Evolutionary conservation across 2,888 invertebrate species (phyloP).

Genomic region (Acanthacorydalis orientalis): DNA sequence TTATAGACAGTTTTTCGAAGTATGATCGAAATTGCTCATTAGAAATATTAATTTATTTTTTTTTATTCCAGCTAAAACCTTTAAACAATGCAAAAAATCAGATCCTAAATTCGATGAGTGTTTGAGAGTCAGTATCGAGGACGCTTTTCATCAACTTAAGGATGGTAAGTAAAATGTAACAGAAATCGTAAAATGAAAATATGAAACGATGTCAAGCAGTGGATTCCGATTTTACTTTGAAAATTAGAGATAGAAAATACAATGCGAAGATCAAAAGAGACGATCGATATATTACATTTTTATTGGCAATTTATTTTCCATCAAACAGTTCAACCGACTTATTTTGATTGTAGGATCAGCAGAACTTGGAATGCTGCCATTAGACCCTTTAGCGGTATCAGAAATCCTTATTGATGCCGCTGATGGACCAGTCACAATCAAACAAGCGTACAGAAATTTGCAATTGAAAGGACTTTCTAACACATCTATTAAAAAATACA

Average conservation of each 20-base stretch:
- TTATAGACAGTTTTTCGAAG: too few relatives aligned
- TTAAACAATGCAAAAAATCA: constrained; percentile 35
- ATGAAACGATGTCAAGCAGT: too few relatives aligned
- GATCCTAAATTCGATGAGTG: constrained; percentile 39
- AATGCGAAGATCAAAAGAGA: not conserved
- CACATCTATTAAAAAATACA: constrained; percentile 38
- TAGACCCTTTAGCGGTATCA: constrained; percentile 26
- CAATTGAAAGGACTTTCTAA: constrained; percentile 47
- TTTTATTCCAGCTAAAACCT: constrained; percentile 14
- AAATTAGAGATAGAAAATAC: not conserved
- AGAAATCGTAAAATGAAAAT: too few relatives aligned
- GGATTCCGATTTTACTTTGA: too few relatives aligned
- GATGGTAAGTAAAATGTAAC: constrained; percentile 28
- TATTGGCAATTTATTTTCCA: not conserved
- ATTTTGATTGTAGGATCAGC: constrained; percentile 18
- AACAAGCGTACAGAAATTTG: constrained; percentile 48
- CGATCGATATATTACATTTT: not conserved
- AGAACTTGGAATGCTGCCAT: constrained; percentile 20
- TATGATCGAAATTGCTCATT: too few relatives aligned
- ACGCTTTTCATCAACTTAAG: constrained; percentile 36
- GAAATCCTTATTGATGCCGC: constrained; percentile 29
- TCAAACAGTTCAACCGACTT: not conserved
- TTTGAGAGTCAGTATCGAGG: constrained; percentile 34
- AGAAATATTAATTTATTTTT: not conserved
- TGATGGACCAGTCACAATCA: constrained; percentile 42